Percentiles rank a stretch among this genome's conserved stretches.
Evolutionary conservation across 2,113 vertebrate species (phyloP).

Genomic region (Gracilinanus agilis): DNA sequence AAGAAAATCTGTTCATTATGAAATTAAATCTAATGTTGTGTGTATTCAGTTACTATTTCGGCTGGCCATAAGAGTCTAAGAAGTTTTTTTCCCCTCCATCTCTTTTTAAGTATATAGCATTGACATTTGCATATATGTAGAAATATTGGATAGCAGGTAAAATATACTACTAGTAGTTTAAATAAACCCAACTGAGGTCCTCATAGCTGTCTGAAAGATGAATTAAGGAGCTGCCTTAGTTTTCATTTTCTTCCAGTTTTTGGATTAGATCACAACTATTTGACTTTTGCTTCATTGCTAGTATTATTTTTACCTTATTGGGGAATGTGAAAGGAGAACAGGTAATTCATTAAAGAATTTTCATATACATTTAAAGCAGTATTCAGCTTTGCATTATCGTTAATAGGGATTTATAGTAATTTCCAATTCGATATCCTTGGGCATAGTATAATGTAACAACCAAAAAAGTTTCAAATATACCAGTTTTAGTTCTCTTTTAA

Average conservation of each 20-base stretch:
- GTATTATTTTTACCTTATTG: conserved; percentile 32
- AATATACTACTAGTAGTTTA: neutral
- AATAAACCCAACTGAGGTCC: conserved; percentile 19
- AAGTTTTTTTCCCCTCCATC: conserved; percentile 27
- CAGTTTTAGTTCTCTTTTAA: conserved; percentile 39
- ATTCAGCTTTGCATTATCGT: conserved; percentile 4
- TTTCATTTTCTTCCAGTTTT: neutral
- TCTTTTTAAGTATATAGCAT: conserved; percentile 28
- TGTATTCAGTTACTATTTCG: conserved; percentile 10
- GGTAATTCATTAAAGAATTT: conserved; percentile 25
- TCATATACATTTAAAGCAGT: conserved; percentile 42
- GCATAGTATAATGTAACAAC: conserved; percentile 4
- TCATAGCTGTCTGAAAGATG: conserved; percentile 23
- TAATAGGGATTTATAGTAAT: neutral
- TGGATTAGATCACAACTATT: neutral
- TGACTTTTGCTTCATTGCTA: conserved; percentile 18
- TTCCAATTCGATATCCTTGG: neutral
- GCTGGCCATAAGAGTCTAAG: conserved; percentile 7
- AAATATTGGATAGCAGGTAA: neutral
- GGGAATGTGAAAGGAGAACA: neutral
- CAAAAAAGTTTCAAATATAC: conserved; percentile 37
- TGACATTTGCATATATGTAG: neutral
- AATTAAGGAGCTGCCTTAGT: conserved; percentile 39
- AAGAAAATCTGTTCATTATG: conserved; percentile 32
- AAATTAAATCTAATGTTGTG: conserved; percentile 25